Evolutionary conservation across 2,888 invertebrate genomes (phyloP).

Genomic region (Acrobasis suavella): DNA sequence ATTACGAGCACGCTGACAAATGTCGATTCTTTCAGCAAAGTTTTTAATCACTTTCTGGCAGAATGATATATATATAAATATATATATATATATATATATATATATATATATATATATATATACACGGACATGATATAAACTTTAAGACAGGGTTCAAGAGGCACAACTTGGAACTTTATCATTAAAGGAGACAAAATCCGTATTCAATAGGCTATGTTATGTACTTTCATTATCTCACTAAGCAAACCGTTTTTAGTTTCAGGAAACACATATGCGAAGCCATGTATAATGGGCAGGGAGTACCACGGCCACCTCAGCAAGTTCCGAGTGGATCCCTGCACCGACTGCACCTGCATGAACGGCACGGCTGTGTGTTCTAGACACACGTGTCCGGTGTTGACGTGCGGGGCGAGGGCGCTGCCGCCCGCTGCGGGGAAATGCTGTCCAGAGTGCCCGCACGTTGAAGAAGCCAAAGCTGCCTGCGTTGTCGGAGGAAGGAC

Average conservation of each 20-base stretch:
- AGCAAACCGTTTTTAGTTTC: constrained; percentile 46
- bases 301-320: constrained; percentile 84
- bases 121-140: too few species aligned
- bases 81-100: too few species aligned
- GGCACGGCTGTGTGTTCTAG: constrained; percentile 91
- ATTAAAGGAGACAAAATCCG: too few species aligned
- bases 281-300: constrained; percentile 88
- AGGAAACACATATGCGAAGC: constrained; percentile 63
- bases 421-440: constrained; percentile 86
- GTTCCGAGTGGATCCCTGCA: constrained; percentile 89
- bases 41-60: too few species aligned
- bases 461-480: constrained; percentile 86
- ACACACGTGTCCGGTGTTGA: constrained; percentile 93
- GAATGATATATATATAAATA: too few species aligned
- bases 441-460: constrained; percentile 89
- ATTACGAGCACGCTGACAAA: too few species aligned
- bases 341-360: constrained; percentile 91
- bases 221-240: neutral
- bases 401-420: constrained; percentile 90
- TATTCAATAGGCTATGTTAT: too few species aligned
- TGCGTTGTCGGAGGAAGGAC: constrained; percentile 85
- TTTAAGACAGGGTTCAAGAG: too few species aligned
- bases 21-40: too few species aligned
- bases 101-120: too few species aligned
- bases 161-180: too few species aligned